Conservation (phyloP, 2,888 invertebrate genomes). For the Electrophaes corylata region DNA sequence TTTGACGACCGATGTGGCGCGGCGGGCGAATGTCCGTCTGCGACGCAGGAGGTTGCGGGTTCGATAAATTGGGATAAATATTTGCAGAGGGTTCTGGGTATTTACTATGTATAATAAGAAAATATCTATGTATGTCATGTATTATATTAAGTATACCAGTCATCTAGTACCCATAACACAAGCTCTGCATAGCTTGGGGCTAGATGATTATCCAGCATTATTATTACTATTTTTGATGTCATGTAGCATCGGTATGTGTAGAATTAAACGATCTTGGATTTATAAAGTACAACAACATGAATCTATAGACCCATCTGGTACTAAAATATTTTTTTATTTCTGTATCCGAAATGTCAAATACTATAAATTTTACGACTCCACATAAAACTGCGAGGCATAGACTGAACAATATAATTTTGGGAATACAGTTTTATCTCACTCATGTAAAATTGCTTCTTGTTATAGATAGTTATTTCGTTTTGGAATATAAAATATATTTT, state of each 20-base stretch:
- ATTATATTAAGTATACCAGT: no score
- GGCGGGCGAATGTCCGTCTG: no score
- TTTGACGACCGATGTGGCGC: no score
- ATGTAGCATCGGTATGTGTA: neutral
- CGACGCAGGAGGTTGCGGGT: no score
- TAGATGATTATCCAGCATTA: no score
- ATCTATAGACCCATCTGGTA: constrained; percentile 32
- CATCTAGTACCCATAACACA: no score
- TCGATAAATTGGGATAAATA: no score
- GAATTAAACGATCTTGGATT: constrained; percentile 11
- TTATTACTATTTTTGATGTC: neutral
- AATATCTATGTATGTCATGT: no score
- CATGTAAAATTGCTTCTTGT: constrained; percentile 14
- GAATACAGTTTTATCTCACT: constrained; percentile 25
- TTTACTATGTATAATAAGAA: no score
- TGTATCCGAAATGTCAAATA: constrained; percentile 42
- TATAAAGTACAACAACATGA: constrained; percentile 21
- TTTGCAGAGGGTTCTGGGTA: no score
- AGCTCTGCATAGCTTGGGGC: no score
- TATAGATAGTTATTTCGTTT: constrained; percentile 1
- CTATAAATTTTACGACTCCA: constrained; percentile 38
- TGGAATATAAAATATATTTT: neutral
- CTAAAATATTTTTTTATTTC: constrained; percentile 39
- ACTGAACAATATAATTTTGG: constrained; percentile 38
- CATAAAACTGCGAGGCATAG: constrained; percentile 41